These are phyloP conservation scores for Cebidichthys violaceus DNA, from an alignment of 2,113 vertebrate genomes.

Conservation along the genomic window DNA sequence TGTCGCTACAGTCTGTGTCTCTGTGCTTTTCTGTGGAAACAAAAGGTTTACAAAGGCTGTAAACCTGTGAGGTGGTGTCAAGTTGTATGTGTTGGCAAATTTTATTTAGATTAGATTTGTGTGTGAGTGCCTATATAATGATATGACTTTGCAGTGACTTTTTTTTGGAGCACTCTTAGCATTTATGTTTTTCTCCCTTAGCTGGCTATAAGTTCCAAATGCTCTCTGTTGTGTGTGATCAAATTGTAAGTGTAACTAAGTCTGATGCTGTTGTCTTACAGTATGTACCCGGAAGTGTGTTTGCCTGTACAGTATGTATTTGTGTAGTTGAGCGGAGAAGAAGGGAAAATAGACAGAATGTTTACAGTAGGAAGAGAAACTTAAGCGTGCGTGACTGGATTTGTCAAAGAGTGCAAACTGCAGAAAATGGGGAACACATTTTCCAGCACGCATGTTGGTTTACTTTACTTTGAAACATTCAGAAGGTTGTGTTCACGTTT, in stretches of 20 bases:
- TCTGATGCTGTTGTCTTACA: slow-evolving; percentile 18
- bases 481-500: slow-evolving; percentile 55
- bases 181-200: slow-evolving; percentile 17
- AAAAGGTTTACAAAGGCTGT: slow-evolving; percentile 66
- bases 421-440: slow-evolving; percentile 53
- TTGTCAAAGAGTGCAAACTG: slow-evolving; percentile 21
- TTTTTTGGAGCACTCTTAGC: background rate
- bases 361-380: slow-evolving; percentile 26
- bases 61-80: slow-evolving; percentile 49
- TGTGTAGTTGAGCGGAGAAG: background rate
- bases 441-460: slow-evolving; percentile 33
- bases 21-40: slow-evolving; percentile 61
- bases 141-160: slow-evolving; percentile 6
- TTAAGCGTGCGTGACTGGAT: slow-evolving; percentile 13
- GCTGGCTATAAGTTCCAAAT: slow-evolving; percentile 1
- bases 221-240: slow-evolving; percentile 11
- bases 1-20: slow-evolving; percentile 60
- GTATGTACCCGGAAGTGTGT: background rate
- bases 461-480: slow-evolving; percentile 62
- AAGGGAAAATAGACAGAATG: slow-evolving; percentile 4
- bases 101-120: slow-evolving; percentile 46
- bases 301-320: slow-evolving; percentile 7
- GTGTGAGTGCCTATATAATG: slow-evolving; percentile 40
- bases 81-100: slow-evolving; percentile 54
- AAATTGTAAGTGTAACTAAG: background rate